Percentiles rank a stretch among this genome's conserved stretches.
These are phyloP conservation scores for Leguminivora glycinivorella DNA, from an alignment of 1,140 invertebrate genomes.

Conservation along the genomic window DNA sequence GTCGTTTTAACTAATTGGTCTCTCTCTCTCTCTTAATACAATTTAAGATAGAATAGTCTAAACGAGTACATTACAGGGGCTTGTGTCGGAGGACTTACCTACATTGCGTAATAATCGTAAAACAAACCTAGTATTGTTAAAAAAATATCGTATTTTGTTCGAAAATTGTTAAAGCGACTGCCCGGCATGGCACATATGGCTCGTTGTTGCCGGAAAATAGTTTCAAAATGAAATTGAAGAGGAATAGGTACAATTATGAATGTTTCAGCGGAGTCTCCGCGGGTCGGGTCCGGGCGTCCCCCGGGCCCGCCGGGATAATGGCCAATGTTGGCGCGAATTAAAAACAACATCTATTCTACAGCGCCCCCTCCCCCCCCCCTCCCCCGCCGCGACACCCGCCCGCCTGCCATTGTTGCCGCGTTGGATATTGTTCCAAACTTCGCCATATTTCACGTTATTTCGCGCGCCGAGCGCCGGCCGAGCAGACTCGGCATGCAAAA, in stretches of 20 bases:
- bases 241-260: constrained; percentile 8
- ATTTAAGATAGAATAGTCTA: no score
- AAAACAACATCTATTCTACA: constrained; percentile 18
- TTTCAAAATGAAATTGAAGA: neutral
- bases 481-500: constrained; percentile 4
- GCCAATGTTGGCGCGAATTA: constrained; percentile 5
- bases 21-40: no score
- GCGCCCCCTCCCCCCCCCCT: neutral
- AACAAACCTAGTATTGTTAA: no score
- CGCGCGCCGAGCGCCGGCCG: constrained; percentile 12
- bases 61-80: no score
- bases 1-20: no score
- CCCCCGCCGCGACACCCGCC: neutral
- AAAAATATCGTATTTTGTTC: no score
- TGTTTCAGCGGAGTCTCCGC: neutral
- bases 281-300: neutral
- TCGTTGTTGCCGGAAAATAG: neutral
- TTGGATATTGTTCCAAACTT: constrained; percentile 25
- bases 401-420: constrained; percentile 14
- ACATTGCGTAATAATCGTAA: no score
- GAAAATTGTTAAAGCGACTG: no score
- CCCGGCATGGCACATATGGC: neutral
- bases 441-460: constrained; percentile 25
- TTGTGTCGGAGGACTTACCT: no score
- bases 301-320: constrained; percentile 1